These are phyloP conservation scores for Temnothorax ravouxi DNA, from an alignment of 2,888 invertebrate species.

Conservation along the genomic window DNA sequence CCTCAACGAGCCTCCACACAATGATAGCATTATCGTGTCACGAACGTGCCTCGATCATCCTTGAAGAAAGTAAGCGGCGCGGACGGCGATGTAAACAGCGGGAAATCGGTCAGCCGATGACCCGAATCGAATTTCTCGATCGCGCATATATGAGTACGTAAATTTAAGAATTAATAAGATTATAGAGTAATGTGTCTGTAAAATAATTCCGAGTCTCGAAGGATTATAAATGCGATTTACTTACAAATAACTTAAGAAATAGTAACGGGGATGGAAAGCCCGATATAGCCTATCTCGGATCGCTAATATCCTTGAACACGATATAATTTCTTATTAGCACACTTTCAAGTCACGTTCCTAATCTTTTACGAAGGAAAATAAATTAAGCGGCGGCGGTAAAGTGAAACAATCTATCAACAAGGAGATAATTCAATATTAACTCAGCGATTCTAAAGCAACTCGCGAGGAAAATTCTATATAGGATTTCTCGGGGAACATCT, in stretches of 20 bases:
- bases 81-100: conserved; percentile 36
- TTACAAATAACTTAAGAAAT: conserved; percentile 21
- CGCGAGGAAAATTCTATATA: conserved; percentile 20
- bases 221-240: conserved; percentile 19
- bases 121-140: conserved; percentile 24
- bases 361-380: conserved; percentile 32
- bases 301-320: conserved; percentile 30
- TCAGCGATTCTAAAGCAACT: conserved; percentile 38
- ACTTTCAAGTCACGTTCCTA: conserved; percentile 48
- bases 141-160: too few relatives aligned
- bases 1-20: conserved; percentile 69
- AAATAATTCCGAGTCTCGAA: neutral
- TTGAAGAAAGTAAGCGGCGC: conserved; percentile 45
- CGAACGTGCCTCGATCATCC: conserved; percentile 38
- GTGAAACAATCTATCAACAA: conserved; percentile 47
- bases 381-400: conserved; percentile 27
- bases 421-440: conserved; percentile 43
- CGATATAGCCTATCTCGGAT: neutral
- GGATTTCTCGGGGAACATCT: conserved; percentile 49
- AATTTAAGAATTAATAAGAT: conserved; percentile 23
- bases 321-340: conserved; percentile 47
- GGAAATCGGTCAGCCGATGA: conserved; percentile 28
- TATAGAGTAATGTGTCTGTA: neutral
- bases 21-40: conserved; percentile 69
- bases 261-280: conserved; percentile 15